phyloP scores from a whole-genome alignment of 2,113 vertebrate species.

The Onychostoma macrolepis region DNA sequence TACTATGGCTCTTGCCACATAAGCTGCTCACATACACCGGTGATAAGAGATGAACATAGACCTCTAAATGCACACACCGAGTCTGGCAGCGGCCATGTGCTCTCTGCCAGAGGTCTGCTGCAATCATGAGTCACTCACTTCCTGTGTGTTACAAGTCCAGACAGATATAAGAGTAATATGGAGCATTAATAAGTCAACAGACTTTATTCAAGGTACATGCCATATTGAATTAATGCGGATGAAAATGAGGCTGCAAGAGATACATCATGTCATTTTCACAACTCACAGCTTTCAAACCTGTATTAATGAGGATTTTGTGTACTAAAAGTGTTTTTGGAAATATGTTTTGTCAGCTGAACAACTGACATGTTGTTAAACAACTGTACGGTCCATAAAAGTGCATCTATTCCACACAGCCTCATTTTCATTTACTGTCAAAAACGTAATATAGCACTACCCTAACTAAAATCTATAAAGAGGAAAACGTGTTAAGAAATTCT shows the following conservation, averaged over 20 bases:
- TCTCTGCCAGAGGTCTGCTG: neutral
- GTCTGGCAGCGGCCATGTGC: constrained; percentile 28
- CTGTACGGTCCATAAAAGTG: too few relatives aligned
- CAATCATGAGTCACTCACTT: constrained; percentile 2
- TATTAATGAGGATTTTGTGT: too few relatives aligned
- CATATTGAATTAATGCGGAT: neutral
- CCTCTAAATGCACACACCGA: neutral
- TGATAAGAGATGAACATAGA: constrained; percentile 22
- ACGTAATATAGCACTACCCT: neutral
- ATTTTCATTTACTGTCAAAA: neutral
- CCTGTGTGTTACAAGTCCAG: constrained; percentile 28
- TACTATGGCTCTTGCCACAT: neutral
- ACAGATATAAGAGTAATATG: neutral
- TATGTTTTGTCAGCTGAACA: too few relatives aligned
- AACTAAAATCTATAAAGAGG: neutral
- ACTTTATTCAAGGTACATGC: neutral
- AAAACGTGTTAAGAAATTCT: neutral
- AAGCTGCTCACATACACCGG: neutral
- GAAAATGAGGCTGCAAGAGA: neutral
- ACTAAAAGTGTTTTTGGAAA: too few relatives aligned
- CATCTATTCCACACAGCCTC: too few relatives aligned
- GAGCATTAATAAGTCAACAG: neutral
- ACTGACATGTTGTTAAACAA: too few relatives aligned
- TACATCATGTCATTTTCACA: neutral
- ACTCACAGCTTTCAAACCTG: neutral